Conservation (phyloP, 2,113 vertebrate genomes). For the Cryptomyrus ogoouensis region DNA sequence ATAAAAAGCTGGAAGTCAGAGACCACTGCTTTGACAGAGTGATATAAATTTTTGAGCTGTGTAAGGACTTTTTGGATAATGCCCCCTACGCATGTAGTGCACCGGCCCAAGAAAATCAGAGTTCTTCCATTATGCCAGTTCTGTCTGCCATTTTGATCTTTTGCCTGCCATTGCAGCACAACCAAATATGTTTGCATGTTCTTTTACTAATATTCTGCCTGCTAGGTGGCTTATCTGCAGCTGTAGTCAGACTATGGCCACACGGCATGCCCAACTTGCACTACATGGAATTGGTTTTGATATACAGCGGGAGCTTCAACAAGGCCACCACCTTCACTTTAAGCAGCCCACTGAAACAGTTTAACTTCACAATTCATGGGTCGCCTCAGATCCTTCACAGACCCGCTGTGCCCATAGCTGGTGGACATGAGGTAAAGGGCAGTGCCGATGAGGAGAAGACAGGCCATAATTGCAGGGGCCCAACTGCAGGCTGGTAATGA, state of each 20-base stretch:
- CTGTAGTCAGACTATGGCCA: background rate
- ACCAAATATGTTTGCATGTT: background rate
- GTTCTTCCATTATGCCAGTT: background rate
- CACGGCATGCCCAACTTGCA: background rate
- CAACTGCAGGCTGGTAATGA: constrained; percentile 29
- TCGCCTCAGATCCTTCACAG: background rate
- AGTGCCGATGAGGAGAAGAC: background rate
- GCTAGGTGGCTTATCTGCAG: background rate
- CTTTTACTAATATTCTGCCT: background rate
- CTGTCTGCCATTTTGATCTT: background rate
- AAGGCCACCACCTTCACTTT: background rate
- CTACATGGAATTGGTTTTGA: background rate
- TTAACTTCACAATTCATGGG: background rate
- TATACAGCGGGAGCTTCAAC: background rate
- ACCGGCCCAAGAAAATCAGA: background rate
- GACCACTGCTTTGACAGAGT: background rate
- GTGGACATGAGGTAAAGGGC: background rate
- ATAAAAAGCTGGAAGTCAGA: background rate
- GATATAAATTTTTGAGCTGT: background rate
- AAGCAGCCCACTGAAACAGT: background rate
- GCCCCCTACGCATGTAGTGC: background rate
- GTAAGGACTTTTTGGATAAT: background rate
- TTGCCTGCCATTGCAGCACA: background rate
- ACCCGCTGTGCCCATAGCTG: background rate
- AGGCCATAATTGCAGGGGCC: background rate